Base-by-base conservation (phyloP, 1,140 invertebrate species). In the Lanistes nyassanus region DNA sequence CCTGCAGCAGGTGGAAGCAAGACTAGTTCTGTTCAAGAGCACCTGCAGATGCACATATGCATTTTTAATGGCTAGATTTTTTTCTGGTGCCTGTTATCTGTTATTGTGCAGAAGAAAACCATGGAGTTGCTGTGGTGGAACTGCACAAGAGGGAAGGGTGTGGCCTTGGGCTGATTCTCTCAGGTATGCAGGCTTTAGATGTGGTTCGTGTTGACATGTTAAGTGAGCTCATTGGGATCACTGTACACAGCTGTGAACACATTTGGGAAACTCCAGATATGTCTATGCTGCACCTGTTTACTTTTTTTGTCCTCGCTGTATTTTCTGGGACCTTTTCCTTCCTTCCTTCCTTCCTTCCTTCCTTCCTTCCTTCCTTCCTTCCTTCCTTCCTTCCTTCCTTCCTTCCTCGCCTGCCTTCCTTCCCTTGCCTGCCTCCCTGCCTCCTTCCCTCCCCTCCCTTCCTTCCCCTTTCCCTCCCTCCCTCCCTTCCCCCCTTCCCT, bases 151-250 rank as follows among this genome's bases (percentile, higher is more conserved):
- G 81, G 77, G 84, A 87, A 81, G 86, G 87, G 34, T 83, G 81
- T 82, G 84, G 85, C 37, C 81, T 88, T 3, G 87, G 87, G 19
- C 76, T 88, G n/a, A 87, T 84, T n/a, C 68, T 88, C 26, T 82
- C 86, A 79, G 87, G 87, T 88, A 85, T 60, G 71, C 65, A 37
- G 7, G 9, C 37, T 68, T 51, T 26, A 36, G n/a, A 62, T 21
- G 6, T 6, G 34, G n/a, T 69, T n/a, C 0, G 13, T 23, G 7
- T 47, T 55, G 29, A 23, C 29, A 3, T 74, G 11, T 29, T 42
- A 55, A 0, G 16, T 37, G 7, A 31, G 36, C 53, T n/a, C 36
- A 31, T 23, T 39, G 6, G 21, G 36, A 11, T 47, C 29, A 7
- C 21, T 34, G 19, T 58, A 37, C 21, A 29, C 9, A 42, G 36